Evolutionary conservation across 2,113 vertebrate genomes (phyloP), one percentile per base, ranked within the genome.

Genomic region (Aramus guarauna): DNA sequence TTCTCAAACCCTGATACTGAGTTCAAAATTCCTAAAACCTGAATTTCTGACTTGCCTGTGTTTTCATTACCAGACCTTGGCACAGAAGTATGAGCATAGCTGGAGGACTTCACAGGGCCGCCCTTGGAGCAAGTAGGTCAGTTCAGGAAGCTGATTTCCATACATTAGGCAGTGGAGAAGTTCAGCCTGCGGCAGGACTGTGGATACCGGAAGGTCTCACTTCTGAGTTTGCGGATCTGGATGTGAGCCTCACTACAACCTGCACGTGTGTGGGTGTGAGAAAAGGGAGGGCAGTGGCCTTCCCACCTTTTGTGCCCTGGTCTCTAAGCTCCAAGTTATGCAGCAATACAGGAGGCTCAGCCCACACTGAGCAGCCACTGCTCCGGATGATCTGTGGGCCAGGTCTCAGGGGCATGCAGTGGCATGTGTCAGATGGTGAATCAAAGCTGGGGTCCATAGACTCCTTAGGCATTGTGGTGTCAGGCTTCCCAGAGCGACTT

Each of bases 181-280:
- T 19, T 32, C 16, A 58, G 41, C 24, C 59, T 71, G 36, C 0
- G 0, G 34, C n/a, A 66, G 68, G 37, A 34, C n/a, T 47, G 23
- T 23, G 37, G 14, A 5, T 94, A 32, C 30, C 75, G 78, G 52
- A 87, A 52, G 8, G 45, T 87, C 56, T 78, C 9, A 1, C 8
- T 71, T 89, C 50, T 71, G 63, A 37, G 32, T 84, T 53, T 90
- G 60, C 56, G 56, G 56, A 29, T 93, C 73, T 85, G 47, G 13
- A 16, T 12, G 17, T 21, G 66, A 91, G 3, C n/a, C 29, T 32
- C 32, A 63, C 22, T n/a, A 29, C 27, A 52, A 2, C 9, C 36
- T 56, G 48, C 29, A 27, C 1, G 1, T 6, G 4, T 1, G 20
- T 12, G 52, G 56, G 6, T 85, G 36, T 41, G 41, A n/a, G 60